phyloP scores from a whole-genome alignment of 2,888 invertebrate genomes.

The Drosophila austrosaltans region DNA sequence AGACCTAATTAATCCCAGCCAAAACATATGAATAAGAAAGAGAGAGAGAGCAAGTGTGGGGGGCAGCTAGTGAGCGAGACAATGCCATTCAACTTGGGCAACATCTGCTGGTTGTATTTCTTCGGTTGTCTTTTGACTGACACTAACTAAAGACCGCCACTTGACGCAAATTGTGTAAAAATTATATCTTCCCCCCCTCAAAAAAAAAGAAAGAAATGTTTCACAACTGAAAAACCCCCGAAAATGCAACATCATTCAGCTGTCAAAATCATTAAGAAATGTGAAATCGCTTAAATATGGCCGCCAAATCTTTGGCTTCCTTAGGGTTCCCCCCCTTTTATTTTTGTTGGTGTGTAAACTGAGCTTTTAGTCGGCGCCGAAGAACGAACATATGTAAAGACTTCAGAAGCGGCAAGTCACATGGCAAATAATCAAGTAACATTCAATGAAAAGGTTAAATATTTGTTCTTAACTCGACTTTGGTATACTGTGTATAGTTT shows the following conservation, averaged over 20 bases:
- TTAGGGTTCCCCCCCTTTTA: conserved; percentile 16
- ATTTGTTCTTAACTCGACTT: background rate
- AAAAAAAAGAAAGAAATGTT: conserved; percentile 46
- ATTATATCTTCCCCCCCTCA: conserved; percentile 43
- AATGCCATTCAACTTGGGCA: conserved; percentile 24
- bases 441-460: background rate
- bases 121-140: conserved; percentile 54
- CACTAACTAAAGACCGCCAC: conserved; percentile 75
- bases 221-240: conserved; percentile 23
- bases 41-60: background rate
- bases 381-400: conserved; percentile 54
- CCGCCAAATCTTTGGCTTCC: conserved; percentile 27
- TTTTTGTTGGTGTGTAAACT: conserved; percentile 41
- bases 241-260: conserved; percentile 79
- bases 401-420: conserved; percentile 39
- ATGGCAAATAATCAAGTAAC: conserved; percentile 20
- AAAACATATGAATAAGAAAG: background rate
- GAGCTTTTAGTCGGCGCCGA: conserved; percentile 44
- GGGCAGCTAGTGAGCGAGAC: no score
- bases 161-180: conserved; percentile 63
- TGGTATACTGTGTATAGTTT: background rate
- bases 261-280: conserved; percentile 81
- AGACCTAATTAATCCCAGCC: conserved; percentile 60
- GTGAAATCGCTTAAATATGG: conserved; percentile 78
- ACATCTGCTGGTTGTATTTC: conserved; percentile 46